Evolutionary conservation across 2,888 invertebrate genomes (phyloP).

Genomic region (Melitaea athalia): DNA sequence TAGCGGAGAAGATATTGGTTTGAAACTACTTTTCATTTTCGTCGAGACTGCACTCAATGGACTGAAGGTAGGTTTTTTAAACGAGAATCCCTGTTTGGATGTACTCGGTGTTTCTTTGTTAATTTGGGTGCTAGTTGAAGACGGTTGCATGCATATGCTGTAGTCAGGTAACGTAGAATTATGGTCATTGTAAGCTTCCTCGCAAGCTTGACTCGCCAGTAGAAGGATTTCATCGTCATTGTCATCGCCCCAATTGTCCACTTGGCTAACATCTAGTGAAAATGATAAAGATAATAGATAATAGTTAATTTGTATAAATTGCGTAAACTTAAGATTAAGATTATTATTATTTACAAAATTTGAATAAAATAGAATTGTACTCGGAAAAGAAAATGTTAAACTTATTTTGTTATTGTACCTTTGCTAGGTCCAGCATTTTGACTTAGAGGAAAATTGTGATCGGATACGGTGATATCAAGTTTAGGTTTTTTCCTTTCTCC

Average conservation of each 20-base stretch:
- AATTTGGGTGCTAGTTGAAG: slow-evolving; percentile 68
- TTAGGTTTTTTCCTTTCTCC: slow-evolving; percentile 71
- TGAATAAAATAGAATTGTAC: too few relatives aligned
- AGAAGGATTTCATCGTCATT: slow-evolving; percentile 75
- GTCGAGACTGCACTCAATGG: slow-evolving; percentile 53
- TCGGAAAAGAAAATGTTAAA: not conserved
- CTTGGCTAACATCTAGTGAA: slow-evolving; percentile 22
- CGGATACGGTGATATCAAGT: slow-evolving; percentile 68
- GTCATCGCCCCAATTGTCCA: slow-evolving; percentile 72
- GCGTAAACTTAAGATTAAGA: not conserved
- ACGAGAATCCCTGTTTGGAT: slow-evolving; percentile 58
- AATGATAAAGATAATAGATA: slow-evolving; percentile 1
- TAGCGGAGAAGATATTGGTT: slow-evolving; percentile 67
- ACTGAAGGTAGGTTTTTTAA: slow-evolving; percentile 62
- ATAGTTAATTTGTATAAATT: not conserved
- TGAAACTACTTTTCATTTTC: slow-evolving; percentile 64
- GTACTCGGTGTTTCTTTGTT: slow-evolving; percentile 55
- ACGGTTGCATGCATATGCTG: slow-evolving; percentile 66
- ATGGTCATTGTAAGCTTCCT: slow-evolving; percentile 60
- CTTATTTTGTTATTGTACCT: slow-evolving; percentile 53
- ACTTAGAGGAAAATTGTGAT: slow-evolving; percentile 75
- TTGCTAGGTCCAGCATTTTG: slow-evolving; percentile 59
- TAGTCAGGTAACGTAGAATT: slow-evolving; percentile 60
- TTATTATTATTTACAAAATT: not conserved
- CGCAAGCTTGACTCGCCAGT: slow-evolving; percentile 75